Conservation (phyloP, 2,797 vertebrate genomes). For the Enteromius paludinosus region DNA sequence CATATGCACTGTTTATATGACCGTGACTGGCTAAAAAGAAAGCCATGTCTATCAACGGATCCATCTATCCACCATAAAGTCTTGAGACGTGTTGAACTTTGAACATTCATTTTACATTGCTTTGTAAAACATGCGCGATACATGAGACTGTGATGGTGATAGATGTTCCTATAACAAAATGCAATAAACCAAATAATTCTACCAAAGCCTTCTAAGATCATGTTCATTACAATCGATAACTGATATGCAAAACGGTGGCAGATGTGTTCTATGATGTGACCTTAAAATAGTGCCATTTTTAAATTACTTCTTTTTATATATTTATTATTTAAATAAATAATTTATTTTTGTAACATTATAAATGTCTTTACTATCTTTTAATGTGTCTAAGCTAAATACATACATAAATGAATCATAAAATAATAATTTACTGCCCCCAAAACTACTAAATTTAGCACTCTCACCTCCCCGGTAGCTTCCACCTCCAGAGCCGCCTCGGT, state of each 20-base stretch:
- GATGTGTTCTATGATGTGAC: not conserved
- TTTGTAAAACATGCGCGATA: too few species aligned
- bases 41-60: too few species aligned
- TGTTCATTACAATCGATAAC: not conserved
- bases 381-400: not conserved
- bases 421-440: not conserved
- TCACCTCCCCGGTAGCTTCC: slow-evolving; percentile 77
- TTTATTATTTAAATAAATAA: not conserved
- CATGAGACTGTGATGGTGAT: too few species aligned
- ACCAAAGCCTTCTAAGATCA: not conserved
- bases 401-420: not conserved
- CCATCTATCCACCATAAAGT: too few species aligned
- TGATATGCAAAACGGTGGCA: not conserved
- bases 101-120: too few species aligned
- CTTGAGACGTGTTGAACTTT: too few species aligned
- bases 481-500: slow-evolving; percentile 70
- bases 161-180: too few species aligned
- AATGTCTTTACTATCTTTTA: not conserved
- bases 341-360: not conserved
- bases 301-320: not conserved
- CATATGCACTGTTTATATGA: too few species aligned
- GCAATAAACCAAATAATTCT: not conserved
- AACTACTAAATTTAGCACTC: not conserved
- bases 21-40: too few species aligned
- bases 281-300: not conserved